Conservation (phyloP, 2,888 invertebrate genomes). For the Helleia helle region DNA sequence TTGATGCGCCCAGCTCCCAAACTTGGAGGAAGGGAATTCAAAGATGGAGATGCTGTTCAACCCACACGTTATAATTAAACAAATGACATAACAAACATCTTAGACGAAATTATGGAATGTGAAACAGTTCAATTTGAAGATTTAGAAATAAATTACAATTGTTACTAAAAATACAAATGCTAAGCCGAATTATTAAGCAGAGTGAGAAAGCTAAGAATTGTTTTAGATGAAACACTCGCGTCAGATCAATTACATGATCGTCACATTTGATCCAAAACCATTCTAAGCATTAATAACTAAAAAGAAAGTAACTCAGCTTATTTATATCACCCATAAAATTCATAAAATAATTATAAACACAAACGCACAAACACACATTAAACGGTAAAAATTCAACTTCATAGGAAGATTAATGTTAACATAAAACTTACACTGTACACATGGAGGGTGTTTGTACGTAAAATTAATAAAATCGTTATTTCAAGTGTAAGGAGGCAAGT, state of each 20-base stretch:
- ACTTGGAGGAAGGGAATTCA: conserved; percentile 10
- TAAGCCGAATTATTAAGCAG: background rate
- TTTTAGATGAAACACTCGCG: background rate
- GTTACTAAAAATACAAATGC: background rate
- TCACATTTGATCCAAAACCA: background rate
- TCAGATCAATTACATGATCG: background rate
- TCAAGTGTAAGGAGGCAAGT: too few species aligned
- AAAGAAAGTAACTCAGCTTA: conserved; percentile 2
- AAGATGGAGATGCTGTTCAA: conserved; percentile 28
- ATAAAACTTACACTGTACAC: conserved; percentile 15
- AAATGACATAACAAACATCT: conserved; percentile 36
- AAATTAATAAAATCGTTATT: conserved; percentile 3
- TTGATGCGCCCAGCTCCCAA: conserved; percentile 23
- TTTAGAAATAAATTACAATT: conserved; percentile 1
- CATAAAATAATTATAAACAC: conserved; percentile 32
- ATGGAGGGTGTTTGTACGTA: background rate
- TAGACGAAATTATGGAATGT: conserved; percentile 35
- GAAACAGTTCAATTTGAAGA: conserved; percentile 8
- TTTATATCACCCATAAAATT: conserved; percentile 17
- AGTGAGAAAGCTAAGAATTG: background rate
- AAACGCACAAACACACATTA: conserved; percentile 30
- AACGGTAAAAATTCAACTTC: conserved; percentile 29
- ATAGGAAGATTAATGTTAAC: conserved; percentile 23
- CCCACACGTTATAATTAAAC: conserved; percentile 34
- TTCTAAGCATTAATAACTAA: background rate